These are phyloP conservation scores for Cinclus mexicanus DNA, from an alignment of 2,113 vertebrate species.

Conservation along the genomic window DNA sequence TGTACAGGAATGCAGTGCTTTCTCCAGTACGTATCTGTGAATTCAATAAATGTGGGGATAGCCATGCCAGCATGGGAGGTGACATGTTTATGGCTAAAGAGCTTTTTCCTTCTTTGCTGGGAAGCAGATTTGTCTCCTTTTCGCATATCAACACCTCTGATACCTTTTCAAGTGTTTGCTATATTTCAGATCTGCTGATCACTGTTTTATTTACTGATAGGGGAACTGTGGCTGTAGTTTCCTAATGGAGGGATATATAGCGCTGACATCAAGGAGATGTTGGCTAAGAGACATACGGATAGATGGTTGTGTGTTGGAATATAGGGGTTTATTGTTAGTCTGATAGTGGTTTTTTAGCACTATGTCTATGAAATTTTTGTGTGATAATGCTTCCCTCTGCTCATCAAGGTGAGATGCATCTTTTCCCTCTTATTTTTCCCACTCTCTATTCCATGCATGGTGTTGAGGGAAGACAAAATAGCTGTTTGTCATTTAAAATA, in stretches of 20 bases:
- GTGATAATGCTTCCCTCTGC: background rate
- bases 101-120: background rate
- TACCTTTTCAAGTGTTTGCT: conserved; percentile 33
- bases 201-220: conserved; percentile 45
- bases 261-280: conserved; percentile 43
- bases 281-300: conserved; percentile 26
- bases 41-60: background rate
- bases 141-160: conserved; percentile 10
- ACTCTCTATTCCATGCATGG: background rate
- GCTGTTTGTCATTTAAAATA: background rate
- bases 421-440: background rate
- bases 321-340: background rate
- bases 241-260: conserved; percentile 17
- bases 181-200: conserved; percentile 42
- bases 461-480: background rate
- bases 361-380: background rate
- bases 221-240: background rate
- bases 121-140: background rate
- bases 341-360: background rate
- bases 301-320: conserved; percentile 9
- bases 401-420: background rate
- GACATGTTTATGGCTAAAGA: background rate
- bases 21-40: background rate
- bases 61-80: background rate
- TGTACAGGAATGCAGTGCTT: background rate